Percentiles rank a stretch among this genome's conserved stretches.
Conservation (phyloP, 2,113 vertebrate species). For the Fulica atra region DNA sequence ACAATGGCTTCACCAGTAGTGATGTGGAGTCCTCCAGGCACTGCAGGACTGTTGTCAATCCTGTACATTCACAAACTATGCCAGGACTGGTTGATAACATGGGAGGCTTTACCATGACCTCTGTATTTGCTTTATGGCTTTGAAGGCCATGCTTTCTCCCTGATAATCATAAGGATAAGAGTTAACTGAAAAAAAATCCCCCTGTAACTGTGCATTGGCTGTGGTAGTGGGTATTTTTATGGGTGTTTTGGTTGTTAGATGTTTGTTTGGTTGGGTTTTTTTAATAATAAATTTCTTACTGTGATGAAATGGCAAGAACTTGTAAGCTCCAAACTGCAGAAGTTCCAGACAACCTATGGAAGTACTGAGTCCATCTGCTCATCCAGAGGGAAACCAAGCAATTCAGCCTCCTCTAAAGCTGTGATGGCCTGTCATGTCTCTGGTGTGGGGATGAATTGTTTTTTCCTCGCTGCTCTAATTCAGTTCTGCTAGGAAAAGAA, state of each 20-base stretch:
- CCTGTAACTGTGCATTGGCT: neutral
- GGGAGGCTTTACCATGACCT: neutral
- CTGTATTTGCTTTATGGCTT: neutral
- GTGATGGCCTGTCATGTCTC: neutral
- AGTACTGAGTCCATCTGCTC: neutral
- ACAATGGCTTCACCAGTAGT: neutral
- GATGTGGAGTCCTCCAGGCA: neutral
- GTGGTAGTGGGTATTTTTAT: too few species aligned
- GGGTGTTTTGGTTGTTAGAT: too few species aligned
- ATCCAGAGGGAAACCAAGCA: neutral
- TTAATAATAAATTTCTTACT: neutral
- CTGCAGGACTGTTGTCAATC: neutral
- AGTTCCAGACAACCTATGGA: neutral
- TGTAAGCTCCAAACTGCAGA: neutral
- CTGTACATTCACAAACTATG: neutral
- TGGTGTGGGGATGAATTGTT: neutral
- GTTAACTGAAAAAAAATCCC: neutral
- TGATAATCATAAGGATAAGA: neutral
- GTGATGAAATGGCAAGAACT: neutral
- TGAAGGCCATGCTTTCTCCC: neutral
- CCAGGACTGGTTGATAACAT: neutral
- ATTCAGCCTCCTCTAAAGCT: neutral
- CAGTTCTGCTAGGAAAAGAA: neutral
- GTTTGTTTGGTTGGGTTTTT: too few species aligned
- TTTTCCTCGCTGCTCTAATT: neutral